Conservation (phyloP, 2,888 invertebrate genomes). For the Tetragonula carbonaria region DNA sequence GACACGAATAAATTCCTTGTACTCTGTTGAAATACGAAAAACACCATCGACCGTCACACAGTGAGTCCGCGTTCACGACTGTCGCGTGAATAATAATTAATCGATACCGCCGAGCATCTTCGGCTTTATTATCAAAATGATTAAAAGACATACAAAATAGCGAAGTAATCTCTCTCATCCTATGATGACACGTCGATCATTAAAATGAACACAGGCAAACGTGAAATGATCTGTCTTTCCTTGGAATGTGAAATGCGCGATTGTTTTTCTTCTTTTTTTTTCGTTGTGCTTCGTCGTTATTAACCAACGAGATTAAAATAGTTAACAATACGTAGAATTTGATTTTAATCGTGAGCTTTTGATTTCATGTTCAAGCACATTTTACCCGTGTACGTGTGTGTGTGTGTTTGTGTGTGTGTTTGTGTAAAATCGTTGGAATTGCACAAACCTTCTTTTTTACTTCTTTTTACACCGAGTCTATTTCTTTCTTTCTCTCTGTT, state of each 20-base stretch:
- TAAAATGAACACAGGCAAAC: conserved; percentile 57
- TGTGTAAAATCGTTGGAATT: neutral
- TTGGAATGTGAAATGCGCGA: conserved; percentile 64
- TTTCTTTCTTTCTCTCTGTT: neutral
- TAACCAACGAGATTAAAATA: conserved; percentile 35
- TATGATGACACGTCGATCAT: conserved; percentile 14
- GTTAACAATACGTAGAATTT: conserved; percentile 35
- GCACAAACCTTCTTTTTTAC: neutral
- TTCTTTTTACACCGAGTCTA: neutral
- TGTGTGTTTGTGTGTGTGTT: neutral
- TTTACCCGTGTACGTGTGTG: conserved; percentile 30
- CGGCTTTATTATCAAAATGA: conserved; percentile 56
- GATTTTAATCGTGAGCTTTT: conserved; percentile 35
- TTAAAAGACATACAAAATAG: conserved; percentile 52
- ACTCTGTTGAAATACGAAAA: conserved; percentile 19
- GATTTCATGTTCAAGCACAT: conserved; percentile 36
- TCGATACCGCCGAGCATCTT: conserved; percentile 28
- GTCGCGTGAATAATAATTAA: conserved; percentile 26
- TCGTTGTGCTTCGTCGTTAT: conserved; percentile 53
- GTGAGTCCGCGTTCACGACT: neutral
- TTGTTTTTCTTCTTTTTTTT: conserved; percentile 17
- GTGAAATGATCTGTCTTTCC: conserved; percentile 46
- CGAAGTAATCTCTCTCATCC: conserved; percentile 19
- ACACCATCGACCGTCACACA: conserved; percentile 2
- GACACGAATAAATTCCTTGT: conserved; percentile 24